These are phyloP conservation scores for Tromatobia lineatoria DNA, from an alignment of 2,888 invertebrate species.

Conservation along the genomic window DNA sequence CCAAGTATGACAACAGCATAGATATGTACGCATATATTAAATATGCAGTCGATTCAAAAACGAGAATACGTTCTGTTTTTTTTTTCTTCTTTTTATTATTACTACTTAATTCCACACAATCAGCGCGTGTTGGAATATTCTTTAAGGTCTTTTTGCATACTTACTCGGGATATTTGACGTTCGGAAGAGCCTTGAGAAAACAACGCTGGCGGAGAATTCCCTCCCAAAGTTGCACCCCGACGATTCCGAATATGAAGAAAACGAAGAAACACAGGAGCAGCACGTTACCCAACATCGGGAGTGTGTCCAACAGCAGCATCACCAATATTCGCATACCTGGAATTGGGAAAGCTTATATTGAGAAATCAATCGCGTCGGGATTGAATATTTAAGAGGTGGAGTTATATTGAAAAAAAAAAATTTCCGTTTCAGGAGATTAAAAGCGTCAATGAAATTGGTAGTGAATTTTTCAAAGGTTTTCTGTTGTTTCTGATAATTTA, in stretches of 20 bases:
- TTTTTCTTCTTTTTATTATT: not conserved
- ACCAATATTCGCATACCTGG: constrained; percentile 99
- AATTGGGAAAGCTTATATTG: no score
- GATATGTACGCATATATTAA: not conserved
- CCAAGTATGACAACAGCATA: constrained; percentile 7
- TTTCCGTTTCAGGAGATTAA: no score
- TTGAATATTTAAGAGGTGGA: no score
- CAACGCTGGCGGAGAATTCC: constrained; percentile 98
- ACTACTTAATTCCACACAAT: not conserved
- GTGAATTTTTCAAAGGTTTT: no score
- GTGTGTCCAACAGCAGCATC: constrained; percentile 98
- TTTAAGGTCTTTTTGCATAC: constrained; percentile 80
- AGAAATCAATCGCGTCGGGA: no score
- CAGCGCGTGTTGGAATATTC: not conserved
- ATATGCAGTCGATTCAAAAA: not conserved
- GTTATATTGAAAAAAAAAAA: no score
- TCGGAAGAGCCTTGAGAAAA: constrained; percentile 91
- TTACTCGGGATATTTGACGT: constrained; percentile 92
- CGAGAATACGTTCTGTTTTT: not conserved
- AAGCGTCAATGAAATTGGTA: no score
- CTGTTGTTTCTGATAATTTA: no score
- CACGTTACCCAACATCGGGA: constrained; percentile 99
- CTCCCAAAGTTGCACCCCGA: constrained; percentile 99
- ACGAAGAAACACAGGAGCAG: constrained; percentile 99
- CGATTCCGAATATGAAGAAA: constrained; percentile 99